Percentiles rank a stretch among this genome's conserved stretches.
Evolutionary conservation across 2,888 invertebrate genomes (phyloP).

Genomic region (Andrena fulva): DNA sequence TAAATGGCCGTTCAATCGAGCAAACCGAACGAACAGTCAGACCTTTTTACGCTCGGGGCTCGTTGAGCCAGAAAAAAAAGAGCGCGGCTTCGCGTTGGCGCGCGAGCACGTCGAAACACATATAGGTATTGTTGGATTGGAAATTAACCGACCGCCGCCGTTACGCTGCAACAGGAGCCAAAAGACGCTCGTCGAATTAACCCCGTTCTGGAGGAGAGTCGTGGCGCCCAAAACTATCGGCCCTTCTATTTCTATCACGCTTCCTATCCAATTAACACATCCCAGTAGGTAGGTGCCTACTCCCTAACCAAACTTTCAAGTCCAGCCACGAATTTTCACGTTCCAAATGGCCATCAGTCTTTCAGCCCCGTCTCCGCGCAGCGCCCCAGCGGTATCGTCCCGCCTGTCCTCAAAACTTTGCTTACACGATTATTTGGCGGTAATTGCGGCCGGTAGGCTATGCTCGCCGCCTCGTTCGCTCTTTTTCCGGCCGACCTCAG

Average conservation of each 20-base stretch:
- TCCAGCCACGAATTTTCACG: too few relatives aligned
- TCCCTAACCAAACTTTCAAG: too few relatives aligned
- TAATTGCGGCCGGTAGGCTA: constrained; percentile 12
- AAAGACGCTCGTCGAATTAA: neutral
- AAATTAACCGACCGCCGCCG: neutral
- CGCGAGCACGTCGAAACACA: constrained; percentile 20
- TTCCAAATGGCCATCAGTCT: neutral
- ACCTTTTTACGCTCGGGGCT: constrained; percentile 33
- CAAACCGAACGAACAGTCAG: constrained; percentile 40
- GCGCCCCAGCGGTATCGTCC: neutral
- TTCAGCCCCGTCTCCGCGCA: neutral
- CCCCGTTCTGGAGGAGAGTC: too few relatives aligned
- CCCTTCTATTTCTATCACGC: too few relatives aligned
- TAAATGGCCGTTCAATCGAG: constrained; percentile 67
- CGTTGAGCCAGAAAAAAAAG: constrained; percentile 49
- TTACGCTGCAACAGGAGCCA: neutral
- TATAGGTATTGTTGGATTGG: neutral
- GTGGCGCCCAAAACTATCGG: too few relatives aligned
- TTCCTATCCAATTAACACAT: too few relatives aligned
- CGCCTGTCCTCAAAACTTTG: constrained; percentile 8
- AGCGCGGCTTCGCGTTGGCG: constrained; percentile 25
- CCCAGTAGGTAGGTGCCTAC: too few relatives aligned
- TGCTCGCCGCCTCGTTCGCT: constrained; percentile 14
- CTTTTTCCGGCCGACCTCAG: constrained; percentile 29
- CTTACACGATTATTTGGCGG: constrained; percentile 28